These are phyloP conservation scores for Anas platyrhynchos DNA, from an alignment of 2,113 vertebrate species.

Conservation along the genomic window DNA sequence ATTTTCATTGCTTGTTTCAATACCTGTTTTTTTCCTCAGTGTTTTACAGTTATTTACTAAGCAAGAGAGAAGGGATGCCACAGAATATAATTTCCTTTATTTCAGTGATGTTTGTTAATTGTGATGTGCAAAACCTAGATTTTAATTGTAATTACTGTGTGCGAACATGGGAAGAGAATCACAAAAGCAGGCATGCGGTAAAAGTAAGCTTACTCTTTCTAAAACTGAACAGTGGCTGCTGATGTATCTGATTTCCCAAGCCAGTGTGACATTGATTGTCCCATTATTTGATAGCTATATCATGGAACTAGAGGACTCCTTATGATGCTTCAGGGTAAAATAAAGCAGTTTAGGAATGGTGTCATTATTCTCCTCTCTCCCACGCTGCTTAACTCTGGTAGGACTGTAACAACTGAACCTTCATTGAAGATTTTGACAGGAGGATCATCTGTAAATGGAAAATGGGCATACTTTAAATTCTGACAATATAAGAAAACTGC, in stretches of 20 bases:
- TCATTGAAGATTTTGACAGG: background rate
- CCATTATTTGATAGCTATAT: background rate
- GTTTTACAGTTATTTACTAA: background rate
- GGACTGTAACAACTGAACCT: background rate
- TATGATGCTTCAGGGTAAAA: background rate
- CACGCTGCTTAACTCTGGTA: background rate
- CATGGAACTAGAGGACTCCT: background rate
- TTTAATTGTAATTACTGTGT: background rate
- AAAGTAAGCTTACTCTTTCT: background rate
- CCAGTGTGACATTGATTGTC: background rate
- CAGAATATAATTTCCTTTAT: background rate
- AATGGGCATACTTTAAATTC: slow-evolving; percentile 7
- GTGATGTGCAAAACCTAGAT: background rate
- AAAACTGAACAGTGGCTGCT: background rate
- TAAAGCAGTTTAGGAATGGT: background rate
- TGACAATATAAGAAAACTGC: background rate
- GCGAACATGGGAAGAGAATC: background rate
- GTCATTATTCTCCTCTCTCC: background rate
- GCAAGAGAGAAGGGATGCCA: background rate
- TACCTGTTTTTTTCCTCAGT: background rate
- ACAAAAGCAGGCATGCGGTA: background rate
- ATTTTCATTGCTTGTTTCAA: background rate
- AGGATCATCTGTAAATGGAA: background rate
- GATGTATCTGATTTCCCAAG: background rate
- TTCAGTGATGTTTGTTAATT: background rate